Conservation (phyloP, 1,140 invertebrate species). For the Wasmannia auropunctata region DNA sequence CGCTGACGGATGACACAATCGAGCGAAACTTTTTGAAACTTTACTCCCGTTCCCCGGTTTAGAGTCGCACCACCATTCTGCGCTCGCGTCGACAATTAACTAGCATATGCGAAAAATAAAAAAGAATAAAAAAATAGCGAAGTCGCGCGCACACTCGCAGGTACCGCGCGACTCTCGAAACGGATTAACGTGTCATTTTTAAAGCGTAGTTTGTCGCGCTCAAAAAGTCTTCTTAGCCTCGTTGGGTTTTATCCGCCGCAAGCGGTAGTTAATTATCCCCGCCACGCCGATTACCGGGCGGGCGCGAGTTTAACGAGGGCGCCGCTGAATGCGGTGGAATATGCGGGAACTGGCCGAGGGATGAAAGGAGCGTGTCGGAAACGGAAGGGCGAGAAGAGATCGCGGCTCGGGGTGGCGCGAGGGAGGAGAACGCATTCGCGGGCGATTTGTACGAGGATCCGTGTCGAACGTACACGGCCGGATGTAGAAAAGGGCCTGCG, state of each 20-base stretch:
- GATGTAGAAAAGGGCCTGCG: slow-evolving; percentile 65
- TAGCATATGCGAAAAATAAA: neutral
- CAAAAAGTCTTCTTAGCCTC: neutral
- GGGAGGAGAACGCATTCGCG: slow-evolving; percentile 51
- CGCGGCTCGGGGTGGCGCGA: slow-evolving; percentile 30
- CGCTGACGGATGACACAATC: slow-evolving; percentile 9
- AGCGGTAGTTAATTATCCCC: slow-evolving; percentile 20
- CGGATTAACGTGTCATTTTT: neutral
- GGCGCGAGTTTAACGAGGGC: slow-evolving; percentile 33
- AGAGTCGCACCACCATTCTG: neutral
- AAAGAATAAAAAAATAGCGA: neutral
- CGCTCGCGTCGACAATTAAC: neutral
- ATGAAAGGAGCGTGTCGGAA: slow-evolving; percentile 47
- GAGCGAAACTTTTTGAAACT: slow-evolving; percentile 46
- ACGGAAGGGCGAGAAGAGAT: neutral
- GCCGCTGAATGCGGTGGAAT: slow-evolving; percentile 12
- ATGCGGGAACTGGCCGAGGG: neutral
- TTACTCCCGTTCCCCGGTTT: slow-evolving; percentile 20
- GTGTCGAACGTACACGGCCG: slow-evolving; percentile 41
- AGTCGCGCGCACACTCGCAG: neutral
- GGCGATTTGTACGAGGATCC: slow-evolving; percentile 32
- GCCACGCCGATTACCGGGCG: slow-evolving; percentile 4
- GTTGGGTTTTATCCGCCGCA: neutral
- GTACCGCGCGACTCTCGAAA: neutral
- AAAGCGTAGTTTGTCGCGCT: neutral